Evolutionary conservation across 2,113 vertebrate genomes (phyloP).

Genomic region (Ameiurus melas): DNA sequence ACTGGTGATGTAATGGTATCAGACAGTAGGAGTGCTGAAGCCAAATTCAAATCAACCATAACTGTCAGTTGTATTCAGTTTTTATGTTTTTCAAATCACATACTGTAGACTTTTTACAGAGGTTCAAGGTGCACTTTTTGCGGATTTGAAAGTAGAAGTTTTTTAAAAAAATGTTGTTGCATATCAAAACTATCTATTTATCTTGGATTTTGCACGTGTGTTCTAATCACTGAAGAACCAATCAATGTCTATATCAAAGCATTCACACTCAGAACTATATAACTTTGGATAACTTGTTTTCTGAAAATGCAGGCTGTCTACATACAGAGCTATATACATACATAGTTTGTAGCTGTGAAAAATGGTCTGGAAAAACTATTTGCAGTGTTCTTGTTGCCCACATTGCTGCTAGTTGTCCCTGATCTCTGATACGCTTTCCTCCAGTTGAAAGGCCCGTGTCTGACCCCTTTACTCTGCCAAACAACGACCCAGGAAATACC

Average conservation of each 20-base stretch:
- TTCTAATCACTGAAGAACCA: background rate
- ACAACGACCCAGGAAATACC: conserved; percentile 25
- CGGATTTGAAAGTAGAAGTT: background rate
- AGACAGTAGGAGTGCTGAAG: conserved; percentile 27
- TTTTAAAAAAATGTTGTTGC: background rate
- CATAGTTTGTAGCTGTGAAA: background rate
- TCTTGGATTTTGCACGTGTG: background rate
- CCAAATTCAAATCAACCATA: conserved; percentile 38
- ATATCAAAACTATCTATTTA: background rate
- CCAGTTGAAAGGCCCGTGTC: background rate
- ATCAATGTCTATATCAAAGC: background rate
- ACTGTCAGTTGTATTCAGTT: conserved; percentile 2
- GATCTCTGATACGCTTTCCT: conserved; percentile 5
- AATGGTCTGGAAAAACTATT: background rate
- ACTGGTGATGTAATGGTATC: conserved; percentile 28
- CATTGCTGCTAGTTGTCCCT: background rate
- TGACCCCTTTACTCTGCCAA: conserved; percentile 9
- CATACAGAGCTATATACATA: background rate
- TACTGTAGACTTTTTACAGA: background rate
- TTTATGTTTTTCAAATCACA: conserved; percentile 27
- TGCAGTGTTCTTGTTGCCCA: background rate
- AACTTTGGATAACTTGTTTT: background rate
- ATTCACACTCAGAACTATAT: background rate
- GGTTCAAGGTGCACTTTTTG: background rate
- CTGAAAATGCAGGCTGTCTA: background rate